Base-by-base conservation (phyloP, 2,113 vertebrate genomes). In the Lates calcarifer region DNA sequence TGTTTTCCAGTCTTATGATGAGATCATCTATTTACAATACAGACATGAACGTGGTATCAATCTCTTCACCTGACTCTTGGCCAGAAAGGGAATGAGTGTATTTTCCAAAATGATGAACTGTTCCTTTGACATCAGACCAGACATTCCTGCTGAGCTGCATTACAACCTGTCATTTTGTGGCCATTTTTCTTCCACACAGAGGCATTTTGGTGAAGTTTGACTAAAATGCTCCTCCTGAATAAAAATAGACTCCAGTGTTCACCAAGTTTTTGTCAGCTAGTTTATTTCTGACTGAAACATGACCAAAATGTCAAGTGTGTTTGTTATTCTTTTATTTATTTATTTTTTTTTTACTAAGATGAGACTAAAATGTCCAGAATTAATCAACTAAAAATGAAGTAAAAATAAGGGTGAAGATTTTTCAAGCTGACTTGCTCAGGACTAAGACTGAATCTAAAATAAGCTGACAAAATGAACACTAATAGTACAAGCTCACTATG, bases 121-220 rank as follows among this genome's bases (percentile, higher is more conserved):
- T 26, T 55, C n/a, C 9, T n/a, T 24, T 53, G 4, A 24, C n/a
- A 22, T 51, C n/a, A 28, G 24, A 56, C 12, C 13, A 28, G 53
- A 56, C 13, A 6, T 14, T 24, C 12, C 3, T 10, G 4, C 51
- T 6, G 11, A 56, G 26, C 13, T 56, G 4, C 53, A 56, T 56
- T 28, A 56, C 53, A 28, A 56, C 13, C 26, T 56, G 53, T 12
- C 11, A 6, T 63, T 64, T 6, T 39, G 24, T 1, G 2, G 7
- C 47, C 9, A 53, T 4, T 24, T 26, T 55, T 26, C 29, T 73
- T 22, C 26, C 45, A 62, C 71, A 22, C 9, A 20, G 4, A 24
- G 45, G 41, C 57, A 26, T n/a, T 26, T 72, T 58, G 53, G 12
- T 39, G 24, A 17, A 31, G 17, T 77, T 60, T 60, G 31, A 68